These are phyloP conservation scores for Eumaeus atala DNA, from an alignment of 1,140 invertebrate genomes.

Conservation along the genomic window DNA sequence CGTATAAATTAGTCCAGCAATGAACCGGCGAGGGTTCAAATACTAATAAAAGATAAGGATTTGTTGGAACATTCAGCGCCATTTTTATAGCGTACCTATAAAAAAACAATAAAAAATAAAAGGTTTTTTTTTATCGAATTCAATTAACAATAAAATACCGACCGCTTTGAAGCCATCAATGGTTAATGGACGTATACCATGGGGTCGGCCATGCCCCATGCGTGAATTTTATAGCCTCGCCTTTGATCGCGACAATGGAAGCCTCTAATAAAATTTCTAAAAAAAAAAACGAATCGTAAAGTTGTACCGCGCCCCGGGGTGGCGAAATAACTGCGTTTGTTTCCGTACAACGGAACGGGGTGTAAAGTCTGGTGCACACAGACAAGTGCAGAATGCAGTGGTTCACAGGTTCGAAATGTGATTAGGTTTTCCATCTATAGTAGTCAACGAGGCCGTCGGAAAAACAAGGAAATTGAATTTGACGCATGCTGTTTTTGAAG, in stretches of 20 bases:
- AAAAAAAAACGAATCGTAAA: slow-evolving; percentile 34
- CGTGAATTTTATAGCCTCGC: slow-evolving; percentile 41
- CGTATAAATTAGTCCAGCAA: too few relatives aligned
- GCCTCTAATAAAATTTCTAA: slow-evolving; percentile 44
- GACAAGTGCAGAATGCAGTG: too few relatives aligned
- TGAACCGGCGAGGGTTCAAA: too few relatives aligned
- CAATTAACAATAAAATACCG: slow-evolving; percentile 8
- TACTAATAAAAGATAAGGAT: too few relatives aligned
- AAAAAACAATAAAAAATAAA: too few relatives aligned
- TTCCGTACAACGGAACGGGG: slow-evolving; percentile 26
- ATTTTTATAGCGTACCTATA: too few relatives aligned
- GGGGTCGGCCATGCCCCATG: slow-evolving; percentile 25
- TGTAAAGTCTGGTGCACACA: slow-evolving; percentile 11
- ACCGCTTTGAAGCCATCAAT: slow-evolving; percentile 19
- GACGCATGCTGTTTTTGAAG: too few relatives aligned
- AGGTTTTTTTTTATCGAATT: slow-evolving; percentile 1
- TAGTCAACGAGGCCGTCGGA: too few relatives aligned
- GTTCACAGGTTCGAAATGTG: too few relatives aligned
- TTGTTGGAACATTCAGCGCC: too few relatives aligned
- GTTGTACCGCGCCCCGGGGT: slow-evolving; percentile 31
- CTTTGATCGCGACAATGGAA: slow-evolving; percentile 43
- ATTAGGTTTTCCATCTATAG: too few relatives aligned
- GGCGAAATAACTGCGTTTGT: slow-evolving; percentile 40
- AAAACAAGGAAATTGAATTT: too few relatives aligned
- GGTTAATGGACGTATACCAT: slow-evolving; percentile 34